phyloP scores from a whole-genome alignment of 1,140 invertebrate genomes.

The Euwallacea similis region DNA sequence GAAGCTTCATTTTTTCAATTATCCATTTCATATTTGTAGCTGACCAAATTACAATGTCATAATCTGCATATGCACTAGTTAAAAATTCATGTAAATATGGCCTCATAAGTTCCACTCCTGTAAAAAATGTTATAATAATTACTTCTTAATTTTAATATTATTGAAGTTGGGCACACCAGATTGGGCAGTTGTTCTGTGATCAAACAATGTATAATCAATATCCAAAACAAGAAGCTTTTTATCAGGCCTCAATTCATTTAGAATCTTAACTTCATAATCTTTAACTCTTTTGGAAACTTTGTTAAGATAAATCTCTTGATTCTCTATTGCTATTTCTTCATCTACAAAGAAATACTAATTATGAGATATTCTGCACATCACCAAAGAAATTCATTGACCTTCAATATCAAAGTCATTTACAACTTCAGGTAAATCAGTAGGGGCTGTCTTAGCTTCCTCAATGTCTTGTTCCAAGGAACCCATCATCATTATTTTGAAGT shows the following conservation, averaged over 20 bases:
- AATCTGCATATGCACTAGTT: conserved; percentile 84
- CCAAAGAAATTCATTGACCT: background rate
- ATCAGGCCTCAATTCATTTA: conserved; percentile 77
- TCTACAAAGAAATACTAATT: conserved; percentile 54
- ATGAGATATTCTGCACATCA: background rate
- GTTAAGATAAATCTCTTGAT: conserved; percentile 66
- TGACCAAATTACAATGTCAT: conserved; percentile 91
- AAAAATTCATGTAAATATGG: conserved; percentile 96
- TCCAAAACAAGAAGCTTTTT: conserved; percentile 94
- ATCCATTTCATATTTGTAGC: conserved; percentile 99
- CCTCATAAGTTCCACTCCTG: conserved; percentile 86
- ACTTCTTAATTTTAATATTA: conserved; percentile 5
- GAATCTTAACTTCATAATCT: conserved; percentile 80
- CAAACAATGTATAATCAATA: conserved; percentile 96
- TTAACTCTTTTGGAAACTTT: conserved; percentile 84
- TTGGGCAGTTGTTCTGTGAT: conserved; percentile 74
- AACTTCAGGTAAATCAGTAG: conserved; percentile 61
- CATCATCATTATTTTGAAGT: conserved; percentile 96
- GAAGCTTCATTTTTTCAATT: conserved; percentile 93
- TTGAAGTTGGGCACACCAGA: conserved; percentile 13
- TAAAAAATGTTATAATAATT: conserved; percentile 3
- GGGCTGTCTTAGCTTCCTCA: conserved; percentile 73
- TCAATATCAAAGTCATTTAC: conserved; percentile 27
- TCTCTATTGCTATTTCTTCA: conserved; percentile 84
- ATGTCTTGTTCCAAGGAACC: conserved; percentile 93